phyloP scores from a whole-genome alignment of 2,797 vertebrate species.

The Garrulus glandarius region DNA sequence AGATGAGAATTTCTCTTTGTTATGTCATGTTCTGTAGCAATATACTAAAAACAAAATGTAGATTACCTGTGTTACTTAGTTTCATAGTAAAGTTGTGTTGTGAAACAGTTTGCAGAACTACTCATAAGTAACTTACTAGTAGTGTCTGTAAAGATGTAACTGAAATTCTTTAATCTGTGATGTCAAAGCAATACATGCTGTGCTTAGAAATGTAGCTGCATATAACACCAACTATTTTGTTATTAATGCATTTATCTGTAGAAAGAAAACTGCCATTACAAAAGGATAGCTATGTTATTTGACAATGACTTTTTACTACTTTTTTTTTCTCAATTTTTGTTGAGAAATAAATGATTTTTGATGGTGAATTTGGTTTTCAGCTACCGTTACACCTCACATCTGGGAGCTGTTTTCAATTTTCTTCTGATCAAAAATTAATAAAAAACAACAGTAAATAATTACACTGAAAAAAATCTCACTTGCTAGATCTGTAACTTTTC shows the following conservation, averaged over 20 bases:
- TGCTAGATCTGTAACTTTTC: neutral
- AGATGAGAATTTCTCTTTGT: neutral
- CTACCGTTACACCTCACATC: neutral
- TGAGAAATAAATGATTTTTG: neutral
- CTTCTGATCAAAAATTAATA: neutral
- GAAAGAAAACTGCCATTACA: neutral
- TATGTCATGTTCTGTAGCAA: neutral
- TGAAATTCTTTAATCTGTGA: neutral
- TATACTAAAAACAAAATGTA: neutral
- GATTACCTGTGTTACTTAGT: neutral
- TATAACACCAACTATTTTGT: neutral
- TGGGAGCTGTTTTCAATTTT: neutral
- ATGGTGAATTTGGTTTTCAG: neutral
- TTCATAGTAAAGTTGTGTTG: neutral
- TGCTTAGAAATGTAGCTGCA: neutral
- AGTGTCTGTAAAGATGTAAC: neutral
- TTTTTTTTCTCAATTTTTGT: neutral
- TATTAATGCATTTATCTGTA: neutral
- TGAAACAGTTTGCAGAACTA: neutral
- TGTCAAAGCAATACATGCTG: neutral
- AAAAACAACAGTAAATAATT: neutral
- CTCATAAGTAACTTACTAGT: neutral
- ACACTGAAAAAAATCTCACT: neutral
- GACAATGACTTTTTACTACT: neutral
- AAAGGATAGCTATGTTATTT: neutral